phyloP scores from a whole-genome alignment of 1,140 invertebrate species.

The Eumaeus atala region DNA sequence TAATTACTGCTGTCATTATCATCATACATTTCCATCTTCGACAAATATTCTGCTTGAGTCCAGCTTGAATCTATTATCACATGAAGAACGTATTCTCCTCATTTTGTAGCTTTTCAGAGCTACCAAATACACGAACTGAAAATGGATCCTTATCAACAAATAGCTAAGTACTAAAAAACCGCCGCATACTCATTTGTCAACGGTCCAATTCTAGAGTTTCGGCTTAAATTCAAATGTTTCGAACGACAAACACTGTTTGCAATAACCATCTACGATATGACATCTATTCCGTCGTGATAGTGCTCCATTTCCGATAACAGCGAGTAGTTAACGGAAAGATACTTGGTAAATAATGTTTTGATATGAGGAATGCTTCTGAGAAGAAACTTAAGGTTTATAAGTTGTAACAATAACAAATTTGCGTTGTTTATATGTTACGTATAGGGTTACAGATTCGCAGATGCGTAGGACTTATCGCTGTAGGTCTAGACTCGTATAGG shows the following conservation, averaged over 20 bases:
- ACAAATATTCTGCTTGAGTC: too few species aligned
- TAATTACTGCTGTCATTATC: too few species aligned
- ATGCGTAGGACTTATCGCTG: conserved; percentile 30
- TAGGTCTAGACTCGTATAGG: conserved; percentile 13
- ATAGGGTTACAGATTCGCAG: conserved; percentile 52
- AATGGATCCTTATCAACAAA: conserved; percentile 19
- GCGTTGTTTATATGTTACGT: conserved; percentile 42
- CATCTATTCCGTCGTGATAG: conserved; percentile 17
- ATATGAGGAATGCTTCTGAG: conserved; percentile 51
- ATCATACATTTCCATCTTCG: too few species aligned
- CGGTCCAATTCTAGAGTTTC: conserved; percentile 39
- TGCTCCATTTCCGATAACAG: conserved; percentile 5
- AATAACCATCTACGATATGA: conserved; percentile 7
- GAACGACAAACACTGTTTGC: conserved; percentile 26
- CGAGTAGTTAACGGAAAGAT: not conserved
- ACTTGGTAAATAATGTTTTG: conserved; percentile 39
- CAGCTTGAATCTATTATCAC: too few species aligned
- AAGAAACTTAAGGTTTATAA: conserved; percentile 50
- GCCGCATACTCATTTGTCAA: conserved; percentile 23
- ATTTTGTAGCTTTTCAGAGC: too few species aligned
- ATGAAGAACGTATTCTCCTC: too few species aligned
- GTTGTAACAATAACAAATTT: conserved; percentile 42
- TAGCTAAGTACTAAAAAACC: conserved; percentile 18
- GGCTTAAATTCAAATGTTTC: conserved; percentile 54
- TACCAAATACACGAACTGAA: not conserved